phyloP scores from a whole-genome alignment of 2,888 invertebrate genomes.

The Tolmerus cingulatus region DNA sequence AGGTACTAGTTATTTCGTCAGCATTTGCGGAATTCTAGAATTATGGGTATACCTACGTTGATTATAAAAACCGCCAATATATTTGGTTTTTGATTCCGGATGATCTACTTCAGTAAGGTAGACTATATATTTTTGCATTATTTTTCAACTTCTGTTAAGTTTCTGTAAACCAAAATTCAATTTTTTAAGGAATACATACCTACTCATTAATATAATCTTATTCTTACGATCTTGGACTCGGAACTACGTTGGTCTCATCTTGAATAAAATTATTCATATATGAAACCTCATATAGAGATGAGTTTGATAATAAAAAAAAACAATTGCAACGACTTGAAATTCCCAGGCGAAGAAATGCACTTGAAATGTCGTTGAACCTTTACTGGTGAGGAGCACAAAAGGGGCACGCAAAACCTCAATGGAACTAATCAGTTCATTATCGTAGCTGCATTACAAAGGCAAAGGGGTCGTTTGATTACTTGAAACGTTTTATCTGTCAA shows the following conservation, averaged over 20 bases:
- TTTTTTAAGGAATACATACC: background rate
- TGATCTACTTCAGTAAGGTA: too few species aligned
- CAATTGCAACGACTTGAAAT: background rate
- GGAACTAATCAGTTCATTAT: constrained; percentile 43
- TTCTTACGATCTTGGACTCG: background rate
- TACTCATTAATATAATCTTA: too few species aligned
- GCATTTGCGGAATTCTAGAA: too few species aligned
- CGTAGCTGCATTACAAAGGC: constrained; percentile 29
- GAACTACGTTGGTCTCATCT: background rate
- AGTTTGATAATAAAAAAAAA: background rate
- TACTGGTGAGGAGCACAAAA: constrained; percentile 50
- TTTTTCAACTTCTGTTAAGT: background rate
- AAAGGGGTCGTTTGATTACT: background rate
- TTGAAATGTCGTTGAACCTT: constrained; percentile 5
- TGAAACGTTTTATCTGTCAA: background rate
- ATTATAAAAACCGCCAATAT: too few species aligned
- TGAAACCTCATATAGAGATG: background rate
- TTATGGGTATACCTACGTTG: too few species aligned
- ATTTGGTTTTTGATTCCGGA: too few species aligned
- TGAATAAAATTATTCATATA: background rate
- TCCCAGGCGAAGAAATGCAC: constrained; percentile 42
- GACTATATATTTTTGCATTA: background rate
- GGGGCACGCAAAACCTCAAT: constrained; percentile 50
- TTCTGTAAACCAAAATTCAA: background rate
- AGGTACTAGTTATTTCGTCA: too few species aligned